A percentile compares a stretch with the other conserved stretches of the same genome.
phyloP scores from a whole-genome alignment of 2,888 invertebrate species.

The Nycteola revayana region DNA sequence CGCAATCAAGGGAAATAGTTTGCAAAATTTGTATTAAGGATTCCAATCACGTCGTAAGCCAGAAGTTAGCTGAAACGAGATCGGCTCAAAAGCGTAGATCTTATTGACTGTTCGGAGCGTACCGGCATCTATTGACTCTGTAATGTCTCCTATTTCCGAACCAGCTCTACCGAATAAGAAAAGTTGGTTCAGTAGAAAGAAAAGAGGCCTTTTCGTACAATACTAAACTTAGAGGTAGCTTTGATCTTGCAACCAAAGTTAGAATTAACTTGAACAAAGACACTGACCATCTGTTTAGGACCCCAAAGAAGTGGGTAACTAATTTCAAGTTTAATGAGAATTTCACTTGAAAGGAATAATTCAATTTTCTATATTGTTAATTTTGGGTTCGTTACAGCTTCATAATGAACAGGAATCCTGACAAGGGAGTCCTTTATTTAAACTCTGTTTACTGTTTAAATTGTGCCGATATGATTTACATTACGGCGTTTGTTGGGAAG shows the following conservation, averaged over 20 bases:
- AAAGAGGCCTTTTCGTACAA: conserved; percentile 63
- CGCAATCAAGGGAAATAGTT: conserved; percentile 41
- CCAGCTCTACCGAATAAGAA: conserved; percentile 72
- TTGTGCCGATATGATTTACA: conserved; percentile 30
- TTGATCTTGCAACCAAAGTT: conserved; percentile 74
- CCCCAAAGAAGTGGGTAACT: conserved; percentile 51
- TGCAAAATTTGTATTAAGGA: conserved; percentile 43
- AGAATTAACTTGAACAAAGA: conserved; percentile 68
- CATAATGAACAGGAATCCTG: conserved; percentile 43
- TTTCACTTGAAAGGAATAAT: conserved; percentile 63
- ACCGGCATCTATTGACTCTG: conserved; percentile 71
- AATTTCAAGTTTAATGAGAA: conserved; percentile 74
- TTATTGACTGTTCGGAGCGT: conserved; percentile 69
- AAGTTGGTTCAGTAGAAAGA: conserved; percentile 68
- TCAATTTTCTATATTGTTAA: conserved; percentile 58
- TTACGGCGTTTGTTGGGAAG: conserved; percentile 17
- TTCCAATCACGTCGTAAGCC: conserved; percentile 53
- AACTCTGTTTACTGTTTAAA: conserved; percentile 29
- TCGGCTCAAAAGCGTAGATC: conserved; percentile 60
- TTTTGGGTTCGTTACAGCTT: conserved; percentile 31
- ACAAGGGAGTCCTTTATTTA: conserved; percentile 40
- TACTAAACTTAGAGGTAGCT: conserved; percentile 67
- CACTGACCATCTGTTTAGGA: conserved; percentile 64
- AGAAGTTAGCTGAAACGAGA: conserved; percentile 63
- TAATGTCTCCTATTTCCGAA: conserved; percentile 78